Evolutionary conservation across 1,140 invertebrate species (phyloP).

Genomic region (Caerostris darwini): DNA sequence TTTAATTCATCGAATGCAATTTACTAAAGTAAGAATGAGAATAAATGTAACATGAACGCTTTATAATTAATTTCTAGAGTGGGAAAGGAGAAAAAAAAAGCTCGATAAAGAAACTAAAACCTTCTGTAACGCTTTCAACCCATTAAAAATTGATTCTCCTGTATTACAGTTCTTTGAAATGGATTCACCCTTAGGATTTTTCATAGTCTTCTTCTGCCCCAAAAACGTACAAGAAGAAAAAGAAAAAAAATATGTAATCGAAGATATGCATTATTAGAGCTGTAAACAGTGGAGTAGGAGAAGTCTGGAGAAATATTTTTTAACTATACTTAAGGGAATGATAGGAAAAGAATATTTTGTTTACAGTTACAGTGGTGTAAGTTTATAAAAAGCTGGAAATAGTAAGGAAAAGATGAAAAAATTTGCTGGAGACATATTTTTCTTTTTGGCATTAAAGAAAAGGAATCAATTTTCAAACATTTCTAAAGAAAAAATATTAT

Average conservation of each 20-base stretch:
- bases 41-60: neutral
- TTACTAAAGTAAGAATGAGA: slow-evolving; percentile 3
- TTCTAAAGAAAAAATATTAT: too few species aligned
- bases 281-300: neutral
- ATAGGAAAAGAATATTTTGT: neutral
- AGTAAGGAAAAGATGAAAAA: too few species aligned
- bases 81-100: slow-evolving; percentile 3
- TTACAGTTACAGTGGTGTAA: neutral
- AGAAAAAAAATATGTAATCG: slow-evolving; percentile 25
- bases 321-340: slow-evolving; percentile 23
- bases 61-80: slow-evolving; percentile 62
- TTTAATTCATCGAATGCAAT: slow-evolving; percentile 50
- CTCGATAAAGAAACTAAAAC: slow-evolving; percentile 23
- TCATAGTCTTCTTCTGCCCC: neutral
- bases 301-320: neutral
- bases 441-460: too few species aligned
- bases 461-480: too few species aligned
- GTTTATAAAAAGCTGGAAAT: neutral
- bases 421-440: too few species aligned
- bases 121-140: neutral
- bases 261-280: slow-evolving; percentile 48
- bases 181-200: slow-evolving; percentile 31
- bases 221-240: neutral
- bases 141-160: slow-evolving; percentile 55
- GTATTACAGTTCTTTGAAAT: slow-evolving; percentile 20